phyloP scores from a whole-genome alignment of 2,797 vertebrate species.

The Sciurus vulgaris region DNA sequence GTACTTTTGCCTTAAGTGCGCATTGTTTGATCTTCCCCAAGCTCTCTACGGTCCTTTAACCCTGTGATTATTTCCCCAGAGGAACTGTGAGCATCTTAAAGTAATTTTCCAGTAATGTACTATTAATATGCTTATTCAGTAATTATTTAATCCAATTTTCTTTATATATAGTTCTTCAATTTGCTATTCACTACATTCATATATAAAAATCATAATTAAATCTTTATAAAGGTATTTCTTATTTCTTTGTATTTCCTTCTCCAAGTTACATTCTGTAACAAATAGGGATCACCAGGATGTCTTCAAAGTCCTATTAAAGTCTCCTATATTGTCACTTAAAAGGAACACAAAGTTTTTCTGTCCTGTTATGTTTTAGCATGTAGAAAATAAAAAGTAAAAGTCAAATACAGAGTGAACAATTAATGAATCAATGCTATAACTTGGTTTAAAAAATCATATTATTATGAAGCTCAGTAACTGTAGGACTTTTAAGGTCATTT shows the following conservation, averaged over 20 bases:
- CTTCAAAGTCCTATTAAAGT: not conserved
- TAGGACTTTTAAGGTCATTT: not conserved
- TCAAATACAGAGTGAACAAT: not conserved
- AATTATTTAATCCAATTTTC: not conserved
- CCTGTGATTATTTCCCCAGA: not conserved
- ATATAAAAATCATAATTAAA: not conserved
- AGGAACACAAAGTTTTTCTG: not conserved
- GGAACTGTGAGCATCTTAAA: not conserved
- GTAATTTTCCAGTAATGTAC: not conserved
- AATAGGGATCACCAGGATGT: not conserved
- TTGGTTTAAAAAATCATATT: not conserved
- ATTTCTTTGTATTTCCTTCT: slow-evolving; percentile 2
- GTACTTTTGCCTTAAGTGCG: not conserved
- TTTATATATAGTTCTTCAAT: not conserved
- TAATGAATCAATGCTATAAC: not conserved
- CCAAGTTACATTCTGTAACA: not conserved
- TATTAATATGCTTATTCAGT: not conserved
- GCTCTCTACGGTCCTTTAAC: not conserved
- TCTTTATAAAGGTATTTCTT: not conserved
- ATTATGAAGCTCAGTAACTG: not conserved
- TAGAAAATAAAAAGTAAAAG: not conserved
- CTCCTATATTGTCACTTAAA: not conserved
- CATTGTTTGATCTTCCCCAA: not conserved
- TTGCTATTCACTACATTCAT: not conserved
- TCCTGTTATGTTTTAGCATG: not conserved